phyloP scores from a whole-genome alignment of 2,113 vertebrate species.

The Crypturellus undulatus region DNA sequence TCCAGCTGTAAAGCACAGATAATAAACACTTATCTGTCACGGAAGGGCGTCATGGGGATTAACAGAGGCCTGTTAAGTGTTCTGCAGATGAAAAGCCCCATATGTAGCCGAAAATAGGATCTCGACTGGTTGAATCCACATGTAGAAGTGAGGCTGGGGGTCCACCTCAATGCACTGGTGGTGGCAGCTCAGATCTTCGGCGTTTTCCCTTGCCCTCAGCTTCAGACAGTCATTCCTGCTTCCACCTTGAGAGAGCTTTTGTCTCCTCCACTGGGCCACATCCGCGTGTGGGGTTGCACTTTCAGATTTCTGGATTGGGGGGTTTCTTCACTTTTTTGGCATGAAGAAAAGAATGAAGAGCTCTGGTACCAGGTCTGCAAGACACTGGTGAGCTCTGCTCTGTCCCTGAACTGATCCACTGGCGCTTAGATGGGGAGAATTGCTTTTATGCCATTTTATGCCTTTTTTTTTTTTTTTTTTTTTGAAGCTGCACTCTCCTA shows the following conservation, averaged over 20 bases:
- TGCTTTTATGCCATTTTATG: not conserved
- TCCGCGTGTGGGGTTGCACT: slow-evolving; percentile 1
- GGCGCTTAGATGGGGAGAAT: not conserved
- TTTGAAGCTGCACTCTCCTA: slow-evolving; percentile 43
- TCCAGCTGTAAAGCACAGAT: slow-evolving; percentile 37
- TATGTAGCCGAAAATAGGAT: slow-evolving; percentile 49
- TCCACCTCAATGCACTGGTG: not conserved
- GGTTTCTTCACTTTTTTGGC: not conserved
- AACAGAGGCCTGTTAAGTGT: slow-evolving; percentile 38
- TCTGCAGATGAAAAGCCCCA: slow-evolving; percentile 49
- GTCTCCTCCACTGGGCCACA: not conserved
- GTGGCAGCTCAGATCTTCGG: slow-evolving; percentile 41
- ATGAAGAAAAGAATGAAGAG: not conserved
- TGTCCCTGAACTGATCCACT: not conserved
- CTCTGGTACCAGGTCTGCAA: not conserved
- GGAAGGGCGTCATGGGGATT: slow-evolving; percentile 25
- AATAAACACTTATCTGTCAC: slow-evolving; percentile 51
- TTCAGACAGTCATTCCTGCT: not conserved
- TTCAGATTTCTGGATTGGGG: not conserved
- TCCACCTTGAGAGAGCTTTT: not conserved
- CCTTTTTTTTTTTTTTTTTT: not conserved
- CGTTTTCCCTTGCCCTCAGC: not conserved
- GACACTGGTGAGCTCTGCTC: not conserved
- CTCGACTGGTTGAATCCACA: slow-evolving; percentile 55
- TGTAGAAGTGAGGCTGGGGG: slow-evolving; percentile 24